Base-by-base conservation (phyloP, 2,888 invertebrate species). In the Tribolium freemani region DNA sequence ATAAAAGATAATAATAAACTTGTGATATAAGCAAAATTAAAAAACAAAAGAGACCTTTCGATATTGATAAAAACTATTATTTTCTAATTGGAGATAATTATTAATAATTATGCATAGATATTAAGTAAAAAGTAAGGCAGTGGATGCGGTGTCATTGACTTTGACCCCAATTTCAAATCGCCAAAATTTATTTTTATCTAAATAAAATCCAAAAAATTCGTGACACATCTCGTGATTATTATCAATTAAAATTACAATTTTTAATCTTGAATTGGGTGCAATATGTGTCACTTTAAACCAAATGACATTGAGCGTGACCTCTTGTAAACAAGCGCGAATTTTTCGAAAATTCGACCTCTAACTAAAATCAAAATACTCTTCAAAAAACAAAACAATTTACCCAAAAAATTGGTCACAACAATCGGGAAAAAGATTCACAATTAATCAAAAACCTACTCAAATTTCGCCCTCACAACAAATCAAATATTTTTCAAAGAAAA, bases 221-320 rank as follows among this genome's bases (percentile, higher is more conserved):
- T 26, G 26, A 26, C 26, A 26, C 5, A 26, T 26, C 5, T 26
- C 4, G 3, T 2, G 26, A 26, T 26, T 26, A 26, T 26, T 26
- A 26, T 26, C 26, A 26, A 26, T 26, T 26, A 26, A 26, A 26
- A 26, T 26, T 26, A 3, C 5, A 3, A 3, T 26, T 26, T 26
- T 26, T 26, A 16, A 50, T 50, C 11, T 5, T 50, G 50, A 13
- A 6, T 38, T 6, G 8, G 38, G 3, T 38, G 57, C 44, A 5
- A 54, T 57, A 16, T 20, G 11, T 20, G 20, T 16, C 38, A 20
- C 3, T 50, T 13, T 30, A 48, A 63, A n/a, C 11, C 2, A 38
- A 53, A 54, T 64, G 64, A 53, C 64, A 64, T 64, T 64, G 64
- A 51, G 5, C 5, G 8, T 64, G 64, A 64, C 64, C 64, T 64